Evolutionary conservation across 2,113 vertebrate species (phyloP).

Genomic region (Theropithecus gelada): DNA sequence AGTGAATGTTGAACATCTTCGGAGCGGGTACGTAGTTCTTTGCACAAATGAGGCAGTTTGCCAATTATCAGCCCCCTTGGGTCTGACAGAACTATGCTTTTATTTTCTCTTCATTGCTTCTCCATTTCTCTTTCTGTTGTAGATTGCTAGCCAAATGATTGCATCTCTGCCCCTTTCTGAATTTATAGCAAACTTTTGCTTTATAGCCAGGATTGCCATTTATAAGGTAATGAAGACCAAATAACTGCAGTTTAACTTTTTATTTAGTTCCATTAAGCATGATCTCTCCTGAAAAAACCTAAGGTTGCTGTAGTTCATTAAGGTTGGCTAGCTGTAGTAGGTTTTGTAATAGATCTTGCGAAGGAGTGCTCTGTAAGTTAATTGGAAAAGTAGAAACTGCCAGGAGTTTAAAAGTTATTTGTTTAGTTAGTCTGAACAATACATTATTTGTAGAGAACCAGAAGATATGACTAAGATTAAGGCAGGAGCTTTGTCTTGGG

Average conservation of each 20-base stretch:
- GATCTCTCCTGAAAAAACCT: conserved; percentile 58
- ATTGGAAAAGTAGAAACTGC: conserved; percentile 76
- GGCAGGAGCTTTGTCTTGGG: conserved; percentile 42
- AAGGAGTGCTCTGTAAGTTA: conserved; percentile 72
- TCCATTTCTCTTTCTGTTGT: conserved; percentile 18
- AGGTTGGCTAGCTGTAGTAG: conserved; percentile 55
- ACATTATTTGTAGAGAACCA: conserved; percentile 65
- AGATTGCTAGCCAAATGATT: conserved; percentile 29
- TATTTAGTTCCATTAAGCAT: conserved; percentile 60
- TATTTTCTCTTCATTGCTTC: conserved; percentile 40
- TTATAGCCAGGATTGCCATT: conserved; percentile 42
- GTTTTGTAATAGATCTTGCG: conserved; percentile 70
- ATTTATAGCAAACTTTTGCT: conserved; percentile 64
- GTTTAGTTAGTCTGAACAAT: conserved; percentile 63
- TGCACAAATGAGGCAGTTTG: conserved; percentile 50
- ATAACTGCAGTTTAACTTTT: conserved; percentile 64
- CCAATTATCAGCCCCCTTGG: conserved; percentile 7
- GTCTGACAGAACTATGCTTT: conserved; percentile 46
- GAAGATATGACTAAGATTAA: conserved; percentile 68
- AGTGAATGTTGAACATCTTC: conserved; percentile 61
- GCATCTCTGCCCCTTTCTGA: conserved; percentile 34
- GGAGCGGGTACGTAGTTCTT: conserved; percentile 44
- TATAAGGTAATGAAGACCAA: conserved; percentile 70
- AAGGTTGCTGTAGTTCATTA: conserved; percentile 66
- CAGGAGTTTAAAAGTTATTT: conserved; percentile 74